phyloP scores from a whole-genome alignment of 1,140 invertebrate genomes.

The Periplaneta americana region DNA sequence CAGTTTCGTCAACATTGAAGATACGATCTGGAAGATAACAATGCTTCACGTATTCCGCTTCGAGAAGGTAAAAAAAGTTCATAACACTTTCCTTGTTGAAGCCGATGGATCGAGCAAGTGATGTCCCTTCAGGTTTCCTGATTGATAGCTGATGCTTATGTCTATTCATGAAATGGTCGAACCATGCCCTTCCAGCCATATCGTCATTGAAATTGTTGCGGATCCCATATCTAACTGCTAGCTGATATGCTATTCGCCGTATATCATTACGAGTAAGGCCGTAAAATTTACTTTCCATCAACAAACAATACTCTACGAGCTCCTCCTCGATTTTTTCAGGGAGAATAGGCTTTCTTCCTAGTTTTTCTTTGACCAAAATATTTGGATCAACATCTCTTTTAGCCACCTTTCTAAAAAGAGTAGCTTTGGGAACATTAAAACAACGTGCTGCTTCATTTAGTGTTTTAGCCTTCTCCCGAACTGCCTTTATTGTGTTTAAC shows the following conservation, averaged over 20 bases:
- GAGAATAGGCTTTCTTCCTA: background rate
- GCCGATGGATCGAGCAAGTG: slow-evolving; percentile 19
- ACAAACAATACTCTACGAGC: background rate
- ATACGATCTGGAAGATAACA: background rate
- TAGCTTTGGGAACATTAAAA: background rate
- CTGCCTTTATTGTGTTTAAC: background rate
- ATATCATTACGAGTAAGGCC: background rate
- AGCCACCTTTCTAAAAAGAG: background rate
- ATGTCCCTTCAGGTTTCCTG: slow-evolving; percentile 16
- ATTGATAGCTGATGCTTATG: too few species aligned
- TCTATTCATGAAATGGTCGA: too few species aligned
- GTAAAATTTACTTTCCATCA: background rate
- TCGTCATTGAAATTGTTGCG: background rate
- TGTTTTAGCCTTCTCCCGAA: background rate
- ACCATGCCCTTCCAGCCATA: too few species aligned
- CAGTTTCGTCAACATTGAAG: background rate
- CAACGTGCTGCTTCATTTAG: background rate
- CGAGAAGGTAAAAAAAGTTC: background rate
- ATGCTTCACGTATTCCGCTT: slow-evolving; percentile 1
- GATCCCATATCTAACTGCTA: background rate
- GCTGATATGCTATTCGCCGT: background rate
- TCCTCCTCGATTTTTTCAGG: background rate
- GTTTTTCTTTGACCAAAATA: background rate
- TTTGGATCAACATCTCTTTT: background rate
- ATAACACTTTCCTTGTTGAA: too few species aligned